Evolutionary conservation across 2,888 invertebrate genomes (phyloP).

Genomic region (Lasioglossum morio): DNA sequence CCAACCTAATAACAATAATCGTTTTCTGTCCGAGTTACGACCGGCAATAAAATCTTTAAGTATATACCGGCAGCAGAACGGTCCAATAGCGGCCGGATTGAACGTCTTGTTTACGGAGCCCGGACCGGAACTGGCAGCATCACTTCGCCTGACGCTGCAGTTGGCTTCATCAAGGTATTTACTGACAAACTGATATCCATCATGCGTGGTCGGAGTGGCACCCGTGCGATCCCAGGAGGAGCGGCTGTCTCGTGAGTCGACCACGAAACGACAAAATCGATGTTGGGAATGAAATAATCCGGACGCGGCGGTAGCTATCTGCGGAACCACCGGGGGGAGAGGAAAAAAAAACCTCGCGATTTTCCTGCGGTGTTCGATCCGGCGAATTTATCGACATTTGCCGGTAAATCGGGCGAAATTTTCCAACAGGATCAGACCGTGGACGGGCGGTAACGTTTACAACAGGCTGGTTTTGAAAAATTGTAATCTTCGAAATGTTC

Average conservation of each 20-base stretch:
- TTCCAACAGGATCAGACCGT: background rate
- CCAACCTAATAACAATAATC: too few species aligned
- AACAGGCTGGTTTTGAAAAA: conserved; percentile 27
- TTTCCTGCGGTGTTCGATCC: background rate
- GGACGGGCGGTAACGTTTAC: background rate
- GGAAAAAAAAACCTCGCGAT: background rate
- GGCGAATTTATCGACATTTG: conserved; percentile 23
- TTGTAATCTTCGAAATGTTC: conserved; percentile 36
- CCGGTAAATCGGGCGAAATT: background rate
- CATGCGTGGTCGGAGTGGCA: conserved; percentile 11
- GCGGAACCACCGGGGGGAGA: background rate
- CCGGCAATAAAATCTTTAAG: background rate
- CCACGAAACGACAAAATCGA: conserved; percentile 11
- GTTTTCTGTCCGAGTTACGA: background rate
- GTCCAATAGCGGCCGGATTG: background rate
- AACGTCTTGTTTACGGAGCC: conserved; percentile 12
- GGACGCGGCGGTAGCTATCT: background rate
- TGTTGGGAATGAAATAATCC: background rate
- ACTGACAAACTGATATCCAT: conserved; percentile 44
- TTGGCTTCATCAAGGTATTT: conserved; percentile 39
- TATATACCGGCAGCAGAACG: too few species aligned
- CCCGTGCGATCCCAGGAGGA: background rate
- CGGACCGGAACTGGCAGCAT: background rate
- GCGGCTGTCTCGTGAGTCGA: conserved; percentile 9
- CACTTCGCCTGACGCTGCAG: conserved; percentile 13